phyloP scores from a whole-genome alignment of 1,140 invertebrate genomes.

The Nymphalis io region DNA sequence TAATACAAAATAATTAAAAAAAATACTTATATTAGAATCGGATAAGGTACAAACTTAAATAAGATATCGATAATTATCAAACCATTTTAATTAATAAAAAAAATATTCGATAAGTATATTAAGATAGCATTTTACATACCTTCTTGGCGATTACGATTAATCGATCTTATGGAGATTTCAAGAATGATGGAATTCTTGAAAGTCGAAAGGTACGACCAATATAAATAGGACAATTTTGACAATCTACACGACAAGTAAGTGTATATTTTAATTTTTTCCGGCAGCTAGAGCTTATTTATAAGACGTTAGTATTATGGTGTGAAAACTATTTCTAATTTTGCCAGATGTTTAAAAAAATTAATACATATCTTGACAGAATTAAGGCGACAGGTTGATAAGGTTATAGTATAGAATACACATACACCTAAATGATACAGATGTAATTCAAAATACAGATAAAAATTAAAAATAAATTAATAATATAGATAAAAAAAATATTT shows the following conservation, averaged over 20 bases:
- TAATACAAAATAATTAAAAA: no score
- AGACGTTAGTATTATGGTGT: not conserved
- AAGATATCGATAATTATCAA: no score
- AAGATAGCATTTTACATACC: constrained; percentile 25
- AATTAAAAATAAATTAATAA: no score
- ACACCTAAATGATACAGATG: no score
- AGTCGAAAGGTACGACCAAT: not conserved
- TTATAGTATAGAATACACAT: no score
- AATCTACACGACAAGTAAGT: not conserved
- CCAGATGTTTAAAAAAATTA: constrained; percentile 17
- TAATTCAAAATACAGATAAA: no score
- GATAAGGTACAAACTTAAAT: no score
- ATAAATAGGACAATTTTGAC: constrained; percentile 10
- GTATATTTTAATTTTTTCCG: constrained; percentile 1
- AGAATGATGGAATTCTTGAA: constrained; percentile 6
- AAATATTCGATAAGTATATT: constrained; percentile 7
- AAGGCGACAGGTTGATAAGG: no score
- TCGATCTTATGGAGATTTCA: constrained; percentile 1
- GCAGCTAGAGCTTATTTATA: constrained; percentile 4
- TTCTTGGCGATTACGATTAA: constrained; percentile 5
- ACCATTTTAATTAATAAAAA: not conserved
- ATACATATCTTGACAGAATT: not conserved
- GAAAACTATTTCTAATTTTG: constrained; percentile 17
- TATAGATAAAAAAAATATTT: no score
- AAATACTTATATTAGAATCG: no score